Base-by-base conservation (phyloP, 2,888 invertebrate genomes). In the Eumacrocentrus americanus region DNA sequence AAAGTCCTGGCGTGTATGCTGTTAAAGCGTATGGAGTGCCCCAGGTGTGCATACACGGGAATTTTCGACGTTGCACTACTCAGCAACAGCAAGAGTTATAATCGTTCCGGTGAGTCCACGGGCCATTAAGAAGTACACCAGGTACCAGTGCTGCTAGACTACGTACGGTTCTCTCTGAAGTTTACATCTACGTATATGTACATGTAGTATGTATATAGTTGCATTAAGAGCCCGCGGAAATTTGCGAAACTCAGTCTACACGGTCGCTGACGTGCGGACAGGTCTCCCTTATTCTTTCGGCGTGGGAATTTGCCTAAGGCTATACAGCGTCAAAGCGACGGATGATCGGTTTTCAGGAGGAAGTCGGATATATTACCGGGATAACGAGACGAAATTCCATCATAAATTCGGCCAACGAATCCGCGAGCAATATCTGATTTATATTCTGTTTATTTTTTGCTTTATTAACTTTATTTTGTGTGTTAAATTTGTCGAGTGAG, bases 21-120 rank as follows among this genome's bases (percentile, higher is more conserved):
- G 35, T 6, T 16, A 22, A 38, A n/a, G 18, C 40, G 9, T 18
- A 42, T 42, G 9, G n/a, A n/a, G n/a, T n/a, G 52, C 40, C 52
- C 40, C 29, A 52, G 52, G 52, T 52, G 52, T 52, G 23, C 40
- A n/a, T n/a, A n/a, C 40, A 40, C 52, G 16, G n/a, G 18, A 23
- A 52, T 52, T 52, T 40, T 23, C 40, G 52, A 23, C 25, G 14
- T 12, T 25, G 20, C 6, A 23, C 14, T 40, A 16, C 23, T 25
- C 11, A 9, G 16, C 16, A 40, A 22, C 40, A 25, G 37, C 11
- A 4, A 12, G 25, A 52, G 40, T 52, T 52, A 40, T 52, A 40
- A 52, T 52, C 40, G 52, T 52, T 40, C 40, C 40, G 16, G 52
- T 40, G 52, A 40, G 52, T 52, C 40, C 52, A 52, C 25, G 6